These are phyloP conservation scores for Pagetopsis macropterus DNA, from an alignment of 2,797 vertebrate genomes.

Conservation along the genomic window DNA sequence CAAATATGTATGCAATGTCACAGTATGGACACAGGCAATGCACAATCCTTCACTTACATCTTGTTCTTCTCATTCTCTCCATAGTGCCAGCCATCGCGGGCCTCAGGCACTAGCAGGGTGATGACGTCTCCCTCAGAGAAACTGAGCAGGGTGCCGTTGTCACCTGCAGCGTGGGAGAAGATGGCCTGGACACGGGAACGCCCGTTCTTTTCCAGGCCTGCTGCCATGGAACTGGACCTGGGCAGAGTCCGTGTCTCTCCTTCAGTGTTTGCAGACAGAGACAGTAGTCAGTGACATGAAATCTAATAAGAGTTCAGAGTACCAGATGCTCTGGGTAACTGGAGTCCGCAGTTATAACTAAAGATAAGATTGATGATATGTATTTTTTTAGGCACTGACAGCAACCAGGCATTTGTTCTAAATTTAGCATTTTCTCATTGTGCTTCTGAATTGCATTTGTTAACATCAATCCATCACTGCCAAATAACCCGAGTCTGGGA, in stretches of 20 bases:
- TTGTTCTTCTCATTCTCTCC: slow-evolving; percentile 99
- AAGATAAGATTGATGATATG: no score
- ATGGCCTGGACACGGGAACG: slow-evolving; percentile 95
- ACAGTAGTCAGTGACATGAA: background rate
- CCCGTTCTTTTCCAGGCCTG: slow-evolving; percentile 95
- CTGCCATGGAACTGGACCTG: slow-evolving; percentile 97
- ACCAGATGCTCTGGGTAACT: background rate
- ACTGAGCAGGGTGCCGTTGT: slow-evolving; percentile 96
- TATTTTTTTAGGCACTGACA: background rate
- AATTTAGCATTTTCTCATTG: background rate
- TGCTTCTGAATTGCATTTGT: background rate
- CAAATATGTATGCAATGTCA: slow-evolving; percentile 1
- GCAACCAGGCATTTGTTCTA: background rate
- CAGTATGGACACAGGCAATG: slow-evolving; percentile 7
- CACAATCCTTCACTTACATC: slow-evolving; percentile 82
- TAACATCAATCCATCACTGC: background rate
- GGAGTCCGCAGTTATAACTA: no score
- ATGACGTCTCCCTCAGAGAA: slow-evolving; percentile 97
- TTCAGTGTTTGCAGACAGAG: slow-evolving; percentile 59
- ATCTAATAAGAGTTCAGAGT: background rate
- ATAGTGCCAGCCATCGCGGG: slow-evolving; percentile 98
- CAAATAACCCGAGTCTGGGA: background rate
- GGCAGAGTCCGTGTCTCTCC: slow-evolving; percentile 97
- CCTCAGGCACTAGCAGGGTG: slow-evolving; percentile 96
- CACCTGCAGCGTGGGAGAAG: slow-evolving; percentile 95